These are phyloP conservation scores for Cataglyphis altisquamis DNA, from an alignment of 2,888 invertebrate species.

Conservation along the genomic window DNA sequence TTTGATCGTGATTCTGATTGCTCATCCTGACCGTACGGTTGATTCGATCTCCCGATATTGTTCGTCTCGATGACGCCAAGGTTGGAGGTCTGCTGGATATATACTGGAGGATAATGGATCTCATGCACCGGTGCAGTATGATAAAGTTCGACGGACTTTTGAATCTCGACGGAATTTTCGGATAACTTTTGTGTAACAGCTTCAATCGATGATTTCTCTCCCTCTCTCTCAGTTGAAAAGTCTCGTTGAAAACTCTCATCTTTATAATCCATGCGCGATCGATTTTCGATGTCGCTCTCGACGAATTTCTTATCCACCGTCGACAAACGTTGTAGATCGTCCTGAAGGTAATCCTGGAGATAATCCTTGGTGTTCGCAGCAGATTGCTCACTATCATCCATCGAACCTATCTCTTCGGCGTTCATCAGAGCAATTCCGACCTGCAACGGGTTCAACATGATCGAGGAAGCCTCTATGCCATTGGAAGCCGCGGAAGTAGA, in stretches of 20 bases:
- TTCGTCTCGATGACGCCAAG: conserved; percentile 34
- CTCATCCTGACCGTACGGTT: conserved; percentile 15
- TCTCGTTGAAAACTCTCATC: conserved; percentile 2
- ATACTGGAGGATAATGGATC: conserved; percentile 81
- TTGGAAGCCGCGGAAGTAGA: not conserved
- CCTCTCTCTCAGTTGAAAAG: conserved; percentile 54
- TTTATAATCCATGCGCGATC: conserved; percentile 7
- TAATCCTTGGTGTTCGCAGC: conserved; percentile 30
- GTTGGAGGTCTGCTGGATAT: conserved; percentile 67
- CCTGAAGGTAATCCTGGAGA: conserved; percentile 21
- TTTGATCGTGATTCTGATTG: conserved; percentile 12
- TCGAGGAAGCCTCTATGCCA: conserved; percentile 74
- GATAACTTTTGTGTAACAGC: conserved; percentile 36
- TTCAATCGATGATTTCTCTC: conserved; percentile 48
- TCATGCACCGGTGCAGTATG: conserved; percentile 83
- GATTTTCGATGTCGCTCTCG: not conserved
- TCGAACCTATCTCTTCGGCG: conserved; percentile 47
- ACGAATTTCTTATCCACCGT: not conserved
- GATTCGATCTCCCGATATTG: conserved; percentile 32
- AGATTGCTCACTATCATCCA: conserved; percentile 51
- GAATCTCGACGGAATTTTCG: conserved; percentile 78
- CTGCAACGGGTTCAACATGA: conserved; percentile 81
- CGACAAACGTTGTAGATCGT: conserved; percentile 32
- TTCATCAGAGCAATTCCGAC: conserved; percentile 82
- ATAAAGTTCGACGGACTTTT: conserved; percentile 83